Evolutionary conservation across 2,888 invertebrate genomes (phyloP), one percentile per base, ranked within the genome.

Genomic region (Panzeria rudis): DNA sequence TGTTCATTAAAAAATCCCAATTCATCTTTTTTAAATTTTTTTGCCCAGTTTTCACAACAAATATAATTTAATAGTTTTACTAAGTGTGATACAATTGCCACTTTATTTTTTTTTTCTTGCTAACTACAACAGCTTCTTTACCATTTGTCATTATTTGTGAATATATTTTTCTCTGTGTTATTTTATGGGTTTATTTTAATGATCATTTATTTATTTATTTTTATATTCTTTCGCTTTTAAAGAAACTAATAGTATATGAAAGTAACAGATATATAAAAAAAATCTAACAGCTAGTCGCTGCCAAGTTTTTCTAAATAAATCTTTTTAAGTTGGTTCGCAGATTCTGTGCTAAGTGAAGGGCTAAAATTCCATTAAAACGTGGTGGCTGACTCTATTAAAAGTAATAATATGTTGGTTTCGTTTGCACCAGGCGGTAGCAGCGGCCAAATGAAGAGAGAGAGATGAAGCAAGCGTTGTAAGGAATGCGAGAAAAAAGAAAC

Each of bases 241-340:
- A 56, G 41, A 32, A 66, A 32, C 41, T 41, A 50, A 0, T 41
- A 13, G 13, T 32, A 62, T 35, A 25, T 44, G 29, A 13, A 69
- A 20, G n/a, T 8, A 59, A 38, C 8, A 35, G 47, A n/a, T 17
- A 23, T 23, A 50, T 7, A 62, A 47, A 23, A n/a, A 11, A 35
- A 15, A 38, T 5, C 54, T 32, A 61, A 73, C 68, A 62, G 52
- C 62, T 62, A 50, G 44, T 64, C 69, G 77, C 71, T 85, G 85
- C 85, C 85, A 85, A 85, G 78, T 78, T 82, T 85, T 82, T 56
- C 69, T 66, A 52, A 85, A 85, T 85, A 85, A 85, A 85, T 85
- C 85, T 80, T 85, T 54, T 25, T 4, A 25, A 54, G 47, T 47
- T 44, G 47, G 50, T 62, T 59, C 69, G 41, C 13, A 77, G 59